Percentiles rank a stretch among this genome's conserved stretches.
Evolutionary conservation across 2,797 vertebrate species (phyloP).

Genomic region (Oreochromis grahami): DNA sequence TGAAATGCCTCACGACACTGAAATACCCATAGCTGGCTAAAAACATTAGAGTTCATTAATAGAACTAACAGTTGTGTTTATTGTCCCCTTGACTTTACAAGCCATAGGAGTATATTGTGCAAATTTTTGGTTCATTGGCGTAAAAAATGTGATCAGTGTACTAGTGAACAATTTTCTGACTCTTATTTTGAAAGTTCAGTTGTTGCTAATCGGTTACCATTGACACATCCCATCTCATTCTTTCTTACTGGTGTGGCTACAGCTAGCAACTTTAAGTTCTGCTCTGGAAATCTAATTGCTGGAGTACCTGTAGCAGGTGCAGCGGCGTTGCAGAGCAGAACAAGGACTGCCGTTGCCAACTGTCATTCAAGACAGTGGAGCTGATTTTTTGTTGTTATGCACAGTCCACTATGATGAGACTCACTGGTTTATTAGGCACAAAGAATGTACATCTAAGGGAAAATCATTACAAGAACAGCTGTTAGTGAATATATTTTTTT

Average conservation of each 20-base stretch:
- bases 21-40: background rate
- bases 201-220: background rate
- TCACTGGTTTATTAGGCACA: rapidly evolving
- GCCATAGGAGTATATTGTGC: background rate
- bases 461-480: background rate
- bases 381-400: background rate
- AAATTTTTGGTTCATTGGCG: rapidly evolving
- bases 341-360: background rate
- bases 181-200: background rate
- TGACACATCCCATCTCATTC: background rate
- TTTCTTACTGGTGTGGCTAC: rapidly evolving
- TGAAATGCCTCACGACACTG: background rate
- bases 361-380: background rate
- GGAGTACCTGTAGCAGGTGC: background rate
- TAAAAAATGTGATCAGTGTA: background rate
- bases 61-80: background rate
- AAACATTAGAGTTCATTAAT: background rate
- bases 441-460: background rate
- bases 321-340: background rate
- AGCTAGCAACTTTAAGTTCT: background rate
- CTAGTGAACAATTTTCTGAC: rapidly evolving
- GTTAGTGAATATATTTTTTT: background rate
- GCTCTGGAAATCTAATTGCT: background rate
- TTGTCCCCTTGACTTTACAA: background rate
- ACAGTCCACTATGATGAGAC: background rate